Evolutionary conservation across 1,140 invertebrate genomes (phyloP).

Genomic region (Pantala flavescens): DNA sequence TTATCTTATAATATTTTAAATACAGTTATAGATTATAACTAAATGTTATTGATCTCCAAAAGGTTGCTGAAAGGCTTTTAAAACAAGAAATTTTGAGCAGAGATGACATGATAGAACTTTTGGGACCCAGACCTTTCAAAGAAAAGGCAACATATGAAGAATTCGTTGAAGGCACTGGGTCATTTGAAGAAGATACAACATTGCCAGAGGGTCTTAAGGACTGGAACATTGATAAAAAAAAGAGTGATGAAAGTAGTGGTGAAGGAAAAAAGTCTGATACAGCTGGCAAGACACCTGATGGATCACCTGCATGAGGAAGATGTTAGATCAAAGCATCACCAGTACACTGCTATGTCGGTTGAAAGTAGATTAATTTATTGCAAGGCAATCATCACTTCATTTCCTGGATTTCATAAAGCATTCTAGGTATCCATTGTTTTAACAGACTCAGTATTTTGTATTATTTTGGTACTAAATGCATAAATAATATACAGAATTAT

Average conservation of each 20-base stretch:
- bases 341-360: neutral
- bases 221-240: conserved; percentile 57
- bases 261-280: neutral
- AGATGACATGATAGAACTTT: conserved; percentile 95
- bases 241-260: neutral
- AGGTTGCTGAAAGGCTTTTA: conserved; percentile 88
- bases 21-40: no score
- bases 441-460: no score
- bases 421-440: no score
- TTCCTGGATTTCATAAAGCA: no score
- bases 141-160: conserved; percentile 99
- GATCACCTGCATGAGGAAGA: neutral
- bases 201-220: conserved; percentile 91
- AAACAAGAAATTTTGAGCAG: conserved; percentile 92
- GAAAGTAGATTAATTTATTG: neutral
- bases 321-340: neutral
- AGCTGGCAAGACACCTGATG: neutral
- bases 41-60: neutral
- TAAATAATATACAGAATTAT: no score
- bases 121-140: conserved; percentile 89
- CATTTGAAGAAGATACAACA: conserved; percentile 90
- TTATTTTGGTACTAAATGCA: no score
- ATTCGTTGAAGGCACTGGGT: conserved; percentile 98
- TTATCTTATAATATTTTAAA: no score
- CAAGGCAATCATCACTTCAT: neutral